Conservation (phyloP, 2,888 invertebrate genomes). For the Conus canariensis region DNA sequence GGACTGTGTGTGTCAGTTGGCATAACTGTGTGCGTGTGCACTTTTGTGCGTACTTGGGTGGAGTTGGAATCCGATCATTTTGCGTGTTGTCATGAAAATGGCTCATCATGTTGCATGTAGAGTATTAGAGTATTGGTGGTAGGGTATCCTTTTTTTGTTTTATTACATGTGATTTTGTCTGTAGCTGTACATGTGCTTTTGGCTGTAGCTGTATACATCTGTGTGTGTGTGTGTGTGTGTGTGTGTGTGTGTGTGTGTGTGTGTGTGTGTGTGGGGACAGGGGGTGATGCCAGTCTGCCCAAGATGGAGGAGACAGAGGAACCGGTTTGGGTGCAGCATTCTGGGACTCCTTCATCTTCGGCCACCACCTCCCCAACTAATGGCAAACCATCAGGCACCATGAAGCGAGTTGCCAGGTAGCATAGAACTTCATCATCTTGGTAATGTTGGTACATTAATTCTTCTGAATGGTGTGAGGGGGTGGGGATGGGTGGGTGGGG, state of each 20-base stretch:
- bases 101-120: too few relatives aligned
- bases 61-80: too few relatives aligned
- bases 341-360: conserved; percentile 4
- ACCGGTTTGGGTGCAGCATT: background rate
- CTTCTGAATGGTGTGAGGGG: too few relatives aligned
- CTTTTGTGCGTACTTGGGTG: too few relatives aligned
- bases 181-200: background rate
- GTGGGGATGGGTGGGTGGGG: too few relatives aligned
- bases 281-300: conserved; percentile 39
- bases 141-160: background rate
- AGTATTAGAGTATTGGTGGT: background rate
- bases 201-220: background rate
- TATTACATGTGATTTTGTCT: background rate
- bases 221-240: background rate
- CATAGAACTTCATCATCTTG: background rate
- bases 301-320: conserved; percentile 35
- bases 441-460: too few relatives aligned
- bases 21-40: background rate
- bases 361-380: conserved; percentile 29
- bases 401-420: conserved; percentile 32
- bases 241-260: too few relatives aligned
- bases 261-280: background rate
- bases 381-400: conserved; percentile 27
- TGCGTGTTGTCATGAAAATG: too few relatives aligned
- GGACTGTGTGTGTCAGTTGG: background rate